Conservation (phyloP, 2,888 invertebrate species). For the Nomada ruficornis region DNA sequence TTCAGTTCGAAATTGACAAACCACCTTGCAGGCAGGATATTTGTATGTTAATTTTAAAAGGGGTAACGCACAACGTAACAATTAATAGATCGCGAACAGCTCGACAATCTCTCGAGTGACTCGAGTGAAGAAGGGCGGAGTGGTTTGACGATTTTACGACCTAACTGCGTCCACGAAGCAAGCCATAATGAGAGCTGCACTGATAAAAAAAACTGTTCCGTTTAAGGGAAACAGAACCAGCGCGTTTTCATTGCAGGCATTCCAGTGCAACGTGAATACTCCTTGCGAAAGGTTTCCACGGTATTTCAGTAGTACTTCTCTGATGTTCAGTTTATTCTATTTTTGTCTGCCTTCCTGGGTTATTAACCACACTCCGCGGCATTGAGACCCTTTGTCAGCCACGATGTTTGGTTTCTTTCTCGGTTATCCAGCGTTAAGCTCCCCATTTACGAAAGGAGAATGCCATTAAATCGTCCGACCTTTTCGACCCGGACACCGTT, state of each 20-base stretch:
- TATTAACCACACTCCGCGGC: conserved; percentile 6
- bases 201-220: conserved; percentile 4
- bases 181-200: neutral
- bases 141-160: neutral
- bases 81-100: neutral
- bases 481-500: neutral
- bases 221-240: neutral
- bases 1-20: too few relatives aligned
- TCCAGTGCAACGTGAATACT: neutral
- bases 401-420: conserved; percentile 7
- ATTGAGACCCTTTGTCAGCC: conserved; percentile 8
- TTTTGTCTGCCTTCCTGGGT: neutral
- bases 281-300: neutral
- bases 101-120: neutral
- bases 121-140: neutral
- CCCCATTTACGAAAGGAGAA: neutral
- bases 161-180: too few relatives aligned
- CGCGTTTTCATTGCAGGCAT: conserved; percentile 8
- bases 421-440: neutral
- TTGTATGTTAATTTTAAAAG: too few relatives aligned
- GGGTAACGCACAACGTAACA: neutral
- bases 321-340: conserved; percentile 15
- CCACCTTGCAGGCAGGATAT: too few relatives aligned
- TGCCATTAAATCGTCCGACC: neutral
- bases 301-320: neutral